Evolutionary conservation across 2,797 vertebrate genomes (phyloP).

Genomic region (Ctenosaura bakeri): DNA sequence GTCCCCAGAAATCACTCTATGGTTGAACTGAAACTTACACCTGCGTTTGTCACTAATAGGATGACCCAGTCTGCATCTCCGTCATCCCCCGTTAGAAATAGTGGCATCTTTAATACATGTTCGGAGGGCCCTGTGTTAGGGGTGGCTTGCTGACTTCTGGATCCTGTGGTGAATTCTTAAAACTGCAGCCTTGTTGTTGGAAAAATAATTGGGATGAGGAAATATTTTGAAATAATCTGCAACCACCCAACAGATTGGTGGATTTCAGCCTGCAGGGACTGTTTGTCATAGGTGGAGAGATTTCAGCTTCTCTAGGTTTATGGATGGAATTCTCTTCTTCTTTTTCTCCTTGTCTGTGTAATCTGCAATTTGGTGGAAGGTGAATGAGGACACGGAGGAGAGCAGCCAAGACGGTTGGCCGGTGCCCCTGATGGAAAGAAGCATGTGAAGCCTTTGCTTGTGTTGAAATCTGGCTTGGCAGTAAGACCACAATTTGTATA

Average conservation of each 20-base stretch:
- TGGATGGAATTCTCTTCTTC: neutral
- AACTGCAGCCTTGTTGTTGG: neutral
- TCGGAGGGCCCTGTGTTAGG: too few relatives aligned
- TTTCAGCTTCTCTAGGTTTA: neutral
- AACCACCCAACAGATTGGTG: too few relatives aligned
- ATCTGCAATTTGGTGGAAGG: conserved; percentile 8
- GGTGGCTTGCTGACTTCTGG: neutral
- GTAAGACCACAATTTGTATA: neutral
- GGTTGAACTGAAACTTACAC: too few relatives aligned
- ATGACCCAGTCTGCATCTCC: too few relatives aligned
- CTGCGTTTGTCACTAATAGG: too few relatives aligned
- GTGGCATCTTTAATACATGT: too few relatives aligned
- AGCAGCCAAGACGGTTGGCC: conserved; percentile 11
- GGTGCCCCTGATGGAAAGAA: conserved; percentile 18
- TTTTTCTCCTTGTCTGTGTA: neutral
- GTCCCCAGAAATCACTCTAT: too few relatives aligned
- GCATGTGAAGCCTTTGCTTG: conserved; percentile 12
- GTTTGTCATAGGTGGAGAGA: neutral
- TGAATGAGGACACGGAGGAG: conserved; percentile 25
- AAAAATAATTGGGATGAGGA: neutral
- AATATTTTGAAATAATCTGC: neutral
- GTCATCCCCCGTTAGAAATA: too few relatives aligned
- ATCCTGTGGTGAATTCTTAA: neutral
- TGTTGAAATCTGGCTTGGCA: conserved; percentile 34
- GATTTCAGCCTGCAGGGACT: neutral